Evolutionary conservation across 2,113 vertebrate species (phyloP).

Genomic region (Spea multiplicata): DNA sequence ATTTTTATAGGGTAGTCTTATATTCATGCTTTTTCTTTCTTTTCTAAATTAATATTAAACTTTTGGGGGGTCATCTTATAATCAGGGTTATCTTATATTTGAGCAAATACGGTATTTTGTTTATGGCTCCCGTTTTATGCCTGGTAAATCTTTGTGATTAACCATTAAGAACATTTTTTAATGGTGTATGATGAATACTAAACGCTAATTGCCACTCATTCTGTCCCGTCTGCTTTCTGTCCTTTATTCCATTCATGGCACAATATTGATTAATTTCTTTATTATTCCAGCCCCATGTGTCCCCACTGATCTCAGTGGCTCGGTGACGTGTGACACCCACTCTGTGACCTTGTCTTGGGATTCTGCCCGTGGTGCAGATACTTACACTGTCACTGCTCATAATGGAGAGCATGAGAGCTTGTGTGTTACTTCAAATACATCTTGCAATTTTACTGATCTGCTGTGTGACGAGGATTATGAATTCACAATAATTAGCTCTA

Average conservation of each 20-base stretch:
- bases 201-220: no score
- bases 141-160: no score
- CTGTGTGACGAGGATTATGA: conserved; percentile 19
- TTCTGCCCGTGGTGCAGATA: conserved; percentile 55
- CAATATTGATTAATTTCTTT: neutral
- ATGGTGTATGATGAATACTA: no score
- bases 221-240: no score
- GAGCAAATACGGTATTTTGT: no score
- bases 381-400: conserved; percentile 47
- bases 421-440: conserved; percentile 14
- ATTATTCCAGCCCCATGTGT: conserved; percentile 63
- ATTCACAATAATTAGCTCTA: conserved; percentile 9
- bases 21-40: no score
- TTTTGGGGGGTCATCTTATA: neutral
- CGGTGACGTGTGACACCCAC: conserved; percentile 60
- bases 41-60: no score
- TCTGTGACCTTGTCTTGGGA: conserved; percentile 61
- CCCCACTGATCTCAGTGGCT: conserved; percentile 52
- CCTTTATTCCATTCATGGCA: no score
- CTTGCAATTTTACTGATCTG: neutral
- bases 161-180: no score
- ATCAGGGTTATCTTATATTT: no score
- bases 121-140: no score
- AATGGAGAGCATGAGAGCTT: conserved; percentile 1
- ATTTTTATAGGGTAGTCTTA: neutral